Evolutionary conservation across 2,888 invertebrate species (phyloP).

Genomic region (Stegana nigrithorax): DNA sequence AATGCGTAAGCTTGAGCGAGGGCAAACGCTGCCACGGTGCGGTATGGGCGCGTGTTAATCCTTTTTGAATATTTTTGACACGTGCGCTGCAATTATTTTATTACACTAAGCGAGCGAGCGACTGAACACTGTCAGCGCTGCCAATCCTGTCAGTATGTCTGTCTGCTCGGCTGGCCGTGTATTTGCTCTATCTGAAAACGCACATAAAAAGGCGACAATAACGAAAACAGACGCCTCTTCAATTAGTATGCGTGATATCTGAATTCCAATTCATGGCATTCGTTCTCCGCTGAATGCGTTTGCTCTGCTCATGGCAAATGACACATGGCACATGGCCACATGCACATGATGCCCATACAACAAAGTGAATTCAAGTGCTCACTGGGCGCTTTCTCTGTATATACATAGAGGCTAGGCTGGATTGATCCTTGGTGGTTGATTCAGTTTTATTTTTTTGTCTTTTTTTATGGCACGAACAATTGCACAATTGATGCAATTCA

Average conservation of each 20-base stretch:
- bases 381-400: too few species aligned
- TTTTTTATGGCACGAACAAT: conserved; percentile 3
- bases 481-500: conserved; percentile 57
- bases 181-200: too few species aligned
- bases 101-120: conserved; percentile 41
- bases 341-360: not conserved
- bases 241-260: conserved; percentile 31
- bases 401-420: too few species aligned
- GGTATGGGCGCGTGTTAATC: conserved; percentile 46
- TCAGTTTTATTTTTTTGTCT: not conserved
- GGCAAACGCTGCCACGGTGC: too few species aligned
- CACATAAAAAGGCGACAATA: conserved; percentile 21
- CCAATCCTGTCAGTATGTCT: too few species aligned
- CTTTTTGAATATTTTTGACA: conserved; percentile 64
- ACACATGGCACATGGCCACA: conserved; percentile 21
- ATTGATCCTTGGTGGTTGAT: conserved; percentile 4
- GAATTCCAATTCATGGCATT: conserved; percentile 16
- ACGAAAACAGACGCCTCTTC: conserved; percentile 32
- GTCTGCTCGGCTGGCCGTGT: too few species aligned
- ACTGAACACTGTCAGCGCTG: conserved; percentile 24
- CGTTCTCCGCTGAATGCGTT: not conserved
- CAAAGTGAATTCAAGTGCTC: too few species aligned
- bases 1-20: too few species aligned
- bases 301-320: not conserved
- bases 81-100: conserved; percentile 66